Conservation (phyloP, 2,797 vertebrate genomes). For the Yasuhikotakia modesta region DNA sequence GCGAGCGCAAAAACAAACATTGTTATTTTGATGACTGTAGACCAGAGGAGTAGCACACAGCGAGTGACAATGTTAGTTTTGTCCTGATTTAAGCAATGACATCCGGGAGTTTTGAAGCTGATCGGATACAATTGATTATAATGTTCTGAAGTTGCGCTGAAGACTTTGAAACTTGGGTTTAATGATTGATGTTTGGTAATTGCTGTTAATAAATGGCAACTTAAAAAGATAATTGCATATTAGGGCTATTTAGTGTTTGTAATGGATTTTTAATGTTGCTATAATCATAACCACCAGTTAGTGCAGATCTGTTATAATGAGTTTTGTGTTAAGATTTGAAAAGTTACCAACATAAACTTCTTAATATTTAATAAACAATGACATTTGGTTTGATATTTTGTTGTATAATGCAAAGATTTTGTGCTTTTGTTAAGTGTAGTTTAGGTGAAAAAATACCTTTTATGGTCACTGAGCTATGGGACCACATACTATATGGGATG, state of each 20-base stretch:
- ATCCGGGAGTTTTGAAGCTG: no score
- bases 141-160: no score
- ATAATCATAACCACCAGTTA: not conserved
- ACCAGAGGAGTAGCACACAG: no score
- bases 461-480: not conserved
- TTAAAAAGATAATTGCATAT: not conserved
- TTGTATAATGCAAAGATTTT: not conserved
- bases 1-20: no score
- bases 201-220: not conserved
- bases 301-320: not conserved
- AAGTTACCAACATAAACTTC: not conserved
- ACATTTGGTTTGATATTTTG: not conserved
- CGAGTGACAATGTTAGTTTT: no score
- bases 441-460: not conserved
- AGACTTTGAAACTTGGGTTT: not conserved
- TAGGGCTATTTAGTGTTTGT: not conserved
- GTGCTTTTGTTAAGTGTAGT: not conserved
- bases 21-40: no score
- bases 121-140: no score
- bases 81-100: no score
- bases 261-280: not conserved
- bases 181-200: not conserved
- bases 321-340: not conserved
- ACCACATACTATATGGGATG: not conserved
- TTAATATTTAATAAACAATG: not conserved